Conservation (phyloP, 2,888 invertebrate genomes). For the Drosophila ezoana region DNA sequence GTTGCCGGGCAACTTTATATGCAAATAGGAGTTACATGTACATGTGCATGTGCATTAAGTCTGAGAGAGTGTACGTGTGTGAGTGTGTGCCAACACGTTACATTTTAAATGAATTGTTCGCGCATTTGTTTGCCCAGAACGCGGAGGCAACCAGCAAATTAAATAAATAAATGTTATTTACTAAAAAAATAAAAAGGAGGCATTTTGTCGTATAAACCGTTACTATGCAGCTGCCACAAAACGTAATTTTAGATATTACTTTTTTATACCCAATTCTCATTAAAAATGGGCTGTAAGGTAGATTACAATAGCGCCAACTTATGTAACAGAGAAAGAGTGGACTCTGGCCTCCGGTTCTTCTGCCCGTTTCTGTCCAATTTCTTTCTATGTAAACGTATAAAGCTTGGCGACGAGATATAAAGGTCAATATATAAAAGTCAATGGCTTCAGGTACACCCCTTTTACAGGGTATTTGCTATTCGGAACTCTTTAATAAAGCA, state of each 20-base stretch:
- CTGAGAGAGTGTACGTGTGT: background rate
- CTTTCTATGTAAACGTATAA: too few relatives aligned
- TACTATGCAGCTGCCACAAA: constrained; percentile 54
- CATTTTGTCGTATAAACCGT: constrained; percentile 34
- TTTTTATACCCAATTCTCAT: constrained; percentile 23
- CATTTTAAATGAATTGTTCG: constrained; percentile 76
- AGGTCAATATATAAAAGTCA: too few relatives aligned
- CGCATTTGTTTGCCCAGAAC: constrained; percentile 65
- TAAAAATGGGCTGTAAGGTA: background rate
- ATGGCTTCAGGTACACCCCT: too few relatives aligned
- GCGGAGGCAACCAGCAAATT: constrained; percentile 64
- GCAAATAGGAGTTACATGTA: constrained; percentile 48
- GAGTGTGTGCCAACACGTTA: constrained; percentile 38
- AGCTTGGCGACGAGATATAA: too few relatives aligned
- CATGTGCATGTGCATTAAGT: background rate
- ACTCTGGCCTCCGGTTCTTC: too few relatives aligned
- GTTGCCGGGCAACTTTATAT: constrained; percentile 62
- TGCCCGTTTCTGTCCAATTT: too few relatives aligned
- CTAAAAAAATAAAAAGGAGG: constrained; percentile 57
- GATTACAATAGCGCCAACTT: background rate
- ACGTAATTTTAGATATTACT: constrained; percentile 60
- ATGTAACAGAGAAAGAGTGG: background rate
- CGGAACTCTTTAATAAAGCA: too few relatives aligned
- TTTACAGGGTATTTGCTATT: background rate
- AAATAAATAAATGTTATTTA: constrained; percentile 70